These are phyloP conservation scores for Dichetophora obliterata DNA, from an alignment of 2,888 invertebrate genomes.

Conservation along the genomic window DNA sequence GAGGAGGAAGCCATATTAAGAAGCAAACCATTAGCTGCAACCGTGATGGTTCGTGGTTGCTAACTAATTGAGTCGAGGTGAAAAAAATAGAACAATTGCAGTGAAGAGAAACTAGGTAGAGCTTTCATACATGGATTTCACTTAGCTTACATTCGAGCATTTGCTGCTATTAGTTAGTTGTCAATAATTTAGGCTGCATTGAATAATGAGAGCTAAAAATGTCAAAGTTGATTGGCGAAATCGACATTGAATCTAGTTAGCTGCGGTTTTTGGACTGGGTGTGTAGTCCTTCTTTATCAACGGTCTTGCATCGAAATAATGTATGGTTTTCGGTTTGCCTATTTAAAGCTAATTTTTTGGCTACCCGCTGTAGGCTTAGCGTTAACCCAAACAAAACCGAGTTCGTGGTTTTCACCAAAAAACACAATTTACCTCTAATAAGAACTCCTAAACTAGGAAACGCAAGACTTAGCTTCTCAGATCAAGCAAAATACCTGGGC, in stretches of 20 bases:
- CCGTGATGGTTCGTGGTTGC: no score
- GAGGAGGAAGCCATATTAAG: slow-evolving; percentile 27
- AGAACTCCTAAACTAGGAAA: no score
- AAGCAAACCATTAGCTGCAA: not conserved
- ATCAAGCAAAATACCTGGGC: no score
- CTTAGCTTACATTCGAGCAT: not conserved
- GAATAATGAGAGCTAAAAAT: not conserved
- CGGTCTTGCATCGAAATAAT: no score
- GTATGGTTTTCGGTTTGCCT: no score
- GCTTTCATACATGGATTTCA: not conserved
- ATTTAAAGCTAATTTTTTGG: no score
- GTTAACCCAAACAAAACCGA: no score
- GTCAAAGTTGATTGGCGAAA: slow-evolving; percentile 25
- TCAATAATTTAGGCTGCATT: not conserved
- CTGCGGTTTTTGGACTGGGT: not conserved
- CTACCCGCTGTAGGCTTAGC: no score
- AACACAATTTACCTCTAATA: no score
- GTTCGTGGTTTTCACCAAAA: no score
- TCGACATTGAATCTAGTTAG: not conserved
- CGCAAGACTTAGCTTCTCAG: no score
- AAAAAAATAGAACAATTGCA: not conserved
- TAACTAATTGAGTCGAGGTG: no score
- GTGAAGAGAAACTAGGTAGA: not conserved
- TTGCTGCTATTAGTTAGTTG: not conserved
- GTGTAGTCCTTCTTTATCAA: not conserved